Evolutionary conservation across 2,113 vertebrate species (phyloP).

Genomic region (Urocitellus parryii): DNA sequence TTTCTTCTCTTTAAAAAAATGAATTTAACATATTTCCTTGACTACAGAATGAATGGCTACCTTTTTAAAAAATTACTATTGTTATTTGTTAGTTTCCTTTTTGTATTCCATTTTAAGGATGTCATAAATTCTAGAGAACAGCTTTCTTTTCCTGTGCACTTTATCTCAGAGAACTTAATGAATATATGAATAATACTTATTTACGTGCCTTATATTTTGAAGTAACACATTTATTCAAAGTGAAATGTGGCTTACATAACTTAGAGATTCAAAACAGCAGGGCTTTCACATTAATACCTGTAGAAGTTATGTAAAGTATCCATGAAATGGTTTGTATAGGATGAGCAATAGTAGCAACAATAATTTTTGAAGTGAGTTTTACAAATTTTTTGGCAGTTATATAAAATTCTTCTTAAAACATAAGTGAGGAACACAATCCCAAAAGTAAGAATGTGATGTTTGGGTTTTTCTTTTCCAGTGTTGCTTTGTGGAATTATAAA

Average conservation of each 20-base stretch:
- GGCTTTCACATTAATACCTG: not conserved
- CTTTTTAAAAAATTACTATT: not conserved
- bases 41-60: not conserved
- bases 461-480: not conserved
- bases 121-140: not conserved
- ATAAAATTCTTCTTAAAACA: not conserved
- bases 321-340: not conserved
- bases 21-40: not conserved
- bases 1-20: too few relatives aligned
- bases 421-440: not conserved
- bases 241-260: constrained; percentile 16
- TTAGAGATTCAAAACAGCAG: not conserved
- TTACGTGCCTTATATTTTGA: constrained; percentile 18
- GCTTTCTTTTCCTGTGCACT: not conserved
- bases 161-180: not conserved
- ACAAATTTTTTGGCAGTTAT: not conserved
- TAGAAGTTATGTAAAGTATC: not conserved
- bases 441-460: not conserved
- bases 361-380: not conserved
- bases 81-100: not conserved
- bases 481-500: constrained; percentile 28
- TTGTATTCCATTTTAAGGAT: not conserved
- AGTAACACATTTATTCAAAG: constrained; percentile 7
- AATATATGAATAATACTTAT: not conserved
- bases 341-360: not conserved